phyloP scores from a whole-genome alignment of 1,140 invertebrate species.

The Eciton burchellii region DNA sequence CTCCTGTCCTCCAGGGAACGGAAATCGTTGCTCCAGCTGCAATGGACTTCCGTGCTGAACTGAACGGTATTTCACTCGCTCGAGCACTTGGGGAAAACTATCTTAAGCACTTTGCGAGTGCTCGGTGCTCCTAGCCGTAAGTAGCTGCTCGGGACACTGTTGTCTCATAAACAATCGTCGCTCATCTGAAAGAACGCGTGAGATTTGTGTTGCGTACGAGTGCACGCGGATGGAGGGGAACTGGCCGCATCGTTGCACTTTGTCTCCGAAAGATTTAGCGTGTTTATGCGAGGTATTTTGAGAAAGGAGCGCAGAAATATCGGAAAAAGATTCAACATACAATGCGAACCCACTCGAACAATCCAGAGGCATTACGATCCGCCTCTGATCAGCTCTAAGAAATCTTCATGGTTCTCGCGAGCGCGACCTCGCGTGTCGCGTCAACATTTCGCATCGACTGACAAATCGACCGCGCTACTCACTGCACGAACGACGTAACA shows the following conservation, averaged over 20 bases:
- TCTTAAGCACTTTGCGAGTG: slow-evolving; percentile 55
- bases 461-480: slow-evolving; percentile 26
- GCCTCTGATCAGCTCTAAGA: neutral
- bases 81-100: slow-evolving; percentile 38
- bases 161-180: slow-evolving; percentile 49
- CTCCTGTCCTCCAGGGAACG: slow-evolving; percentile 1
- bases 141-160: slow-evolving; percentile 42
- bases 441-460: slow-evolving; percentile 2
- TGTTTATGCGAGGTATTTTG: neutral
- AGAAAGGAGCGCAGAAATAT: neutral
- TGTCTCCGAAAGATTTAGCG: neutral
- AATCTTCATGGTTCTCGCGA: neutral
- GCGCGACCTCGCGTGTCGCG: slow-evolving; percentile 19
- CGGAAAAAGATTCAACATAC: neutral
- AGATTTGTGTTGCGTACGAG: slow-evolving; percentile 18
- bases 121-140: slow-evolving; percentile 42
- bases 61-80: slow-evolving; percentile 49
- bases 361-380: too few relatives aligned
- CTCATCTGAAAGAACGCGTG: slow-evolving; percentile 32
- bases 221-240: neutral
- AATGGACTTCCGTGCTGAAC: slow-evolving; percentile 29
- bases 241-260: neutral
- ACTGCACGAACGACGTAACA: slow-evolving; percentile 28
- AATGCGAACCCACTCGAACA: neutral
- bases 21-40: slow-evolving; percentile 24